Evolutionary conservation across 2,113 vertebrate species (phyloP).

Genomic region (Camelus dromedarius): DNA sequence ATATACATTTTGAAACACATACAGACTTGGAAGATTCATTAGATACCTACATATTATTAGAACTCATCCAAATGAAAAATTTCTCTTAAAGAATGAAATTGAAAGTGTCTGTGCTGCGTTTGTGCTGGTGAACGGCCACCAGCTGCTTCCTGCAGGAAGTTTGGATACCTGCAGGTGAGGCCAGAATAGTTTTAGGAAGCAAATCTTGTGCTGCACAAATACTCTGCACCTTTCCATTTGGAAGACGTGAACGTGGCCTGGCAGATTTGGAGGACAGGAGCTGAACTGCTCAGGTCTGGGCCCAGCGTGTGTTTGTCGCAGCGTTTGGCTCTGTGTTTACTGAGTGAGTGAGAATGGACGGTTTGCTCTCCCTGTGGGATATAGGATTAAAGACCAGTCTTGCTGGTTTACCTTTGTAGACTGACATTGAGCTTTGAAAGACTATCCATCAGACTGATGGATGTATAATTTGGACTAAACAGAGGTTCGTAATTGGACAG

Average conservation of each 20-base stretch:
- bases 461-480: neutral
- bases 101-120: neutral
- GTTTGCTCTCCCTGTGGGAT: neutral
- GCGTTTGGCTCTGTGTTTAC: neutral
- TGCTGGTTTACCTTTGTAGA: neutral
- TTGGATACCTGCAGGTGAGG: neutral
- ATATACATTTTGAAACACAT: too few relatives aligned
- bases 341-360: neutral
- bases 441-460: neutral
- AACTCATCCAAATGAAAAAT: neutral
- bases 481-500: neutral
- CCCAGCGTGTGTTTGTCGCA: neutral
- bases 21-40: neutral
- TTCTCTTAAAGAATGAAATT: neutral
- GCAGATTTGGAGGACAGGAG: neutral
- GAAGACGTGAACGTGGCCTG: neutral
- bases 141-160: neutral
- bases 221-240: neutral
- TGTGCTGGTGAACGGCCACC: neutral
- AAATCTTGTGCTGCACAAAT: neutral
- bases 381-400: neutral
- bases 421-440: neutral
- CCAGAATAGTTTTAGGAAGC: neutral
- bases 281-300: neutral
- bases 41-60: neutral